Evolutionary conservation across 2,113 vertebrate species (phyloP), one percentile per base, ranked within the genome.

Genomic region (Sinosuthora webbiana): DNA sequence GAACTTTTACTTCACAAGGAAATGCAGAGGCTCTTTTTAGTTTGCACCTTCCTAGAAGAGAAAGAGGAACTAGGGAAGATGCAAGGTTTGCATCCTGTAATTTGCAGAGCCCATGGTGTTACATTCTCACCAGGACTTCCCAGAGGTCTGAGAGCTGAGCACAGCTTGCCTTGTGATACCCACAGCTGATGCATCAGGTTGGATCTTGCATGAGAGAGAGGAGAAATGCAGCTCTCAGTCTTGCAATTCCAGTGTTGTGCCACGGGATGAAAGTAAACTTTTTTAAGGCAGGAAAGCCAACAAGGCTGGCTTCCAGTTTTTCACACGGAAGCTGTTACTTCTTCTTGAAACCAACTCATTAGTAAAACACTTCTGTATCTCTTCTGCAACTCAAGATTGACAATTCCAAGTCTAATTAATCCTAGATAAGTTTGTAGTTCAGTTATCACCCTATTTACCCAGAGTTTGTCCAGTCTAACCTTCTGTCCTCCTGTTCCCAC

Each of bases 111-210:
- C 50, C 35, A 0, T 4, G 52, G 53, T 79, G 91, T 89, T 59
- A 24, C 42, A 18, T 28, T 39, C n/a, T 62, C 53, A 27, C 13
- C 37, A 41, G 23, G 44, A 31, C 25, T 33, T 16, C 75, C 12
- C 50, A 44, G 49, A 52, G 25, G 8, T 52, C 47, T 44, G 49
- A 57, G 55, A 73, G 30, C 60, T 39, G 44, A 45, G 22, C 27
- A 20, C 3, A 6, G 20, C 31, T 31, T 35, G 23, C 63, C 44
- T 35, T 60, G 52, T 18, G 18, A 35, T 7, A 6, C 44, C 53
- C 63, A 44, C 41, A 41, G 2, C 35, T 7, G 35, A 45, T 23
- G 31, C 49, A 27, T 11, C 4, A 1, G 6, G 7, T 0, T 65
- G 39, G 49, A 19, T 80, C 45, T n/a, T 35, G 13, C 23, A 12